phyloP scores from a whole-genome alignment of 2,113 vertebrate species.

The Tor tambroides region DNA sequence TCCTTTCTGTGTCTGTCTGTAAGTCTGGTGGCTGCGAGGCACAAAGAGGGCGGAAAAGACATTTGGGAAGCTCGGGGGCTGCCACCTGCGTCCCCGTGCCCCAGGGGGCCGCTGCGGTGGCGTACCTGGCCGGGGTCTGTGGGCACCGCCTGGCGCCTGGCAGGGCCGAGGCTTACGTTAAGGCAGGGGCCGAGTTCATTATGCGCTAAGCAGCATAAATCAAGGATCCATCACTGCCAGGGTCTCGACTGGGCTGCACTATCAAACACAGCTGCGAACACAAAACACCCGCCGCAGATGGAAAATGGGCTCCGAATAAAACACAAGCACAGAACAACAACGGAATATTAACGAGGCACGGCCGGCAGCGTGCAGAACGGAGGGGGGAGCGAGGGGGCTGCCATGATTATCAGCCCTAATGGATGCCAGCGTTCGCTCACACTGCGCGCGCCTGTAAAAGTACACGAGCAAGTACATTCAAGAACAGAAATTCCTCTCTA shows the following conservation, averaged over 20 bases:
- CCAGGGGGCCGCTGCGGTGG: conserved; percentile 32
- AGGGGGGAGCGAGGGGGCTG: conserved; percentile 51
- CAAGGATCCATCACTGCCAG: conserved; percentile 77
- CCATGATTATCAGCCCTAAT: conserved; percentile 65
- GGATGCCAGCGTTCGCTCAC: conserved; percentile 51
- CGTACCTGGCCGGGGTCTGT: conserved; percentile 55
- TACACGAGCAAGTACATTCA: conserved; percentile 19
- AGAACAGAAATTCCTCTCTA: conserved; percentile 21
- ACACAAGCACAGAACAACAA: conserved; percentile 74
- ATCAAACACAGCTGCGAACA: conserved; percentile 84
- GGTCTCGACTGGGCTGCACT: conserved; percentile 67
- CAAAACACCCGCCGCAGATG: conserved; percentile 77
- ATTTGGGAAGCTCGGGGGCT: conserved; percentile 71
- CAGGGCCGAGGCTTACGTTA: conserved; percentile 43
- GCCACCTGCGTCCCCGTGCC: conserved; percentile 75
- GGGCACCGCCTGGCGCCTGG: conserved; percentile 53
- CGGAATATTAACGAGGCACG: conserved; percentile 81
- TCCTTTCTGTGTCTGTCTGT: conserved; percentile 49
- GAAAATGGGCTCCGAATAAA: conserved; percentile 78
- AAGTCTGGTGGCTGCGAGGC: conserved; percentile 61
- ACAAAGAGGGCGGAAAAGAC: conserved; percentile 62
- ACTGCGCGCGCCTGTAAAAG: conserved; percentile 31
- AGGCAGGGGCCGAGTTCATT: conserved; percentile 71
- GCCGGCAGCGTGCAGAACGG: conserved; percentile 53
- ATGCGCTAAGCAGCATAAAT: conserved; percentile 79